These are phyloP conservation scores for Dasysyrphus albostriatus DNA, from an alignment of 2,888 invertebrate species.

Conservation along the genomic window DNA sequence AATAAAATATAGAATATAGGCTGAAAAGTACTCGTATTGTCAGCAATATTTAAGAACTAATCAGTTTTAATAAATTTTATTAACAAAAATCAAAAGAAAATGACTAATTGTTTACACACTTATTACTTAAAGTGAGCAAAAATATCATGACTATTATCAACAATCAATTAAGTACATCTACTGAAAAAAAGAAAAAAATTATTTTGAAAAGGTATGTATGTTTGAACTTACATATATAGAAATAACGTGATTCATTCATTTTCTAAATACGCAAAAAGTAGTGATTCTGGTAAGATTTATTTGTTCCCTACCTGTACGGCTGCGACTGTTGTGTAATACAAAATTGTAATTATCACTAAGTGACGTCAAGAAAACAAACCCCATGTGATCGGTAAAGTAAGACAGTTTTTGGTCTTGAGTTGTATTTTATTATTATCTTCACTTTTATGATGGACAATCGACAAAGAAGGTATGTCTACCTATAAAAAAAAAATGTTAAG, in stretches of 20 bases:
- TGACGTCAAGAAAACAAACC: constrained; percentile 16
- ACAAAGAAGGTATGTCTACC: neutral
- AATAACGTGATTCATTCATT: constrained; percentile 1
- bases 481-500: constrained; percentile 4
- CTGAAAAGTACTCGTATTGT: too few relatives aligned
- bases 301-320: neutral
- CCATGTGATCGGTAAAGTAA: neutral
- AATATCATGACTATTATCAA: neutral
- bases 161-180: neutral
- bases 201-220: neutral
- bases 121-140: neutral
- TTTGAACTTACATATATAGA: neutral
- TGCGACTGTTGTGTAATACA: neutral
- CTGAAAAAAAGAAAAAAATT: neutral
- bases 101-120: neutral
- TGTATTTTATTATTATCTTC: neutral
- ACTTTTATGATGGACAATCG: constrained; percentile 29
- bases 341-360: neutral
- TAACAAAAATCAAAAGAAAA: neutral
- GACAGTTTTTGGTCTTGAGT: neutral
- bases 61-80: neutral
- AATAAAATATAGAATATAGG: too few relatives aligned
- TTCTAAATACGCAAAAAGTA: neutral
- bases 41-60: too few relatives aligned
- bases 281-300: constrained; percentile 31